Evolutionary conservation across 2,113 vertebrate genomes (phyloP).

Genomic region (Mus spicilegus): DNA sequence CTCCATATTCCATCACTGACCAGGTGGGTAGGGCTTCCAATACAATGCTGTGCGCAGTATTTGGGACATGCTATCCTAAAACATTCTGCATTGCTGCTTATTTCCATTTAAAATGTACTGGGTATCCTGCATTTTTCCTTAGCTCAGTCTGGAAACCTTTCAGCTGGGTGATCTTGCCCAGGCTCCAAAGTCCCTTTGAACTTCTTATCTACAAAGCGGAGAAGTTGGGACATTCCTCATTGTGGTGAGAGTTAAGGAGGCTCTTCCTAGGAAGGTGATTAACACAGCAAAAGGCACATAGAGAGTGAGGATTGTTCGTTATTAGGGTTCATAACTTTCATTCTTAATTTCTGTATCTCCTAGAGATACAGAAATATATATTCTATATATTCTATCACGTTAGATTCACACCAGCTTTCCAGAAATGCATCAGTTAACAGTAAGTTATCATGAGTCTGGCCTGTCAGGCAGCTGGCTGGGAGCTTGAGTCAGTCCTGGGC

Average conservation of each 20-base stretch:
- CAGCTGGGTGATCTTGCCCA: slow-evolving; percentile 21
- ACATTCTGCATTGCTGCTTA: neutral
- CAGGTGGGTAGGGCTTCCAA: neutral
- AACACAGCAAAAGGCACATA: neutral
- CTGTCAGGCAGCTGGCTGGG: neutral
- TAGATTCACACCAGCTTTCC: slow-evolving; percentile 32
- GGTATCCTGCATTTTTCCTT: neutral
- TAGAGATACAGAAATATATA: neutral
- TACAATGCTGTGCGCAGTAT: neutral
- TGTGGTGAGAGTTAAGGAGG: neutral
- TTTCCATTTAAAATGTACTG: slow-evolving; percentile 24
- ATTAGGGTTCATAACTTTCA: neutral
- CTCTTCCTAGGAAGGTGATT: neutral
- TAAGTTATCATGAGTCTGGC: neutral
- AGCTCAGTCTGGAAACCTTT: slow-evolving; percentile 26
- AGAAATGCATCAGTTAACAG: neutral
- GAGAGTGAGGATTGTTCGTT: neutral
- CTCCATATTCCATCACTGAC: neutral
- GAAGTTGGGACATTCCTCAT: slow-evolving; percentile 28
- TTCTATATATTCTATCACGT: slow-evolving; percentile 45
- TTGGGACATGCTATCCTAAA: slow-evolving; percentile 1
- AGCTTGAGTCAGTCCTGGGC: neutral
- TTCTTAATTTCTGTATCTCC: slow-evolving; percentile 53
- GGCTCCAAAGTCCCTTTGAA: neutral
- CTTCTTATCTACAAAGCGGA: slow-evolving; percentile 27